Base-by-base conservation (phyloP, 2,113 vertebrate genomes). In the Ceratotherium simum region DNA sequence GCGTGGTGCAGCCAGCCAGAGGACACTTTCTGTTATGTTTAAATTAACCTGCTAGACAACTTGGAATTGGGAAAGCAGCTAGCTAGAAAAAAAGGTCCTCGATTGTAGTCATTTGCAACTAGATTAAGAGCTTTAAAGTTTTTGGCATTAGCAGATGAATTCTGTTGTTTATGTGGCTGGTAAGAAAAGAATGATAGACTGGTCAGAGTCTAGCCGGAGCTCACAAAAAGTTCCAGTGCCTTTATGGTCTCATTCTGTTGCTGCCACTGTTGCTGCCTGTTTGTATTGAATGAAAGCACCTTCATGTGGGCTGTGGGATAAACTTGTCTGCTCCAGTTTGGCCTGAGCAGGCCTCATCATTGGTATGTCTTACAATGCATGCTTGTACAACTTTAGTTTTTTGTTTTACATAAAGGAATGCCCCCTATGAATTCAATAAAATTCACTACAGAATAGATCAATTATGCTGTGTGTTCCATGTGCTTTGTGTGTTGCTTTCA, bases 391-490 rank as follows among this genome's bases (percentile, higher is more conserved):
- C 56, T 86, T 87, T 21, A 11, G 51, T 7, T 88, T 89, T 93
- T 76, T 60, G n/a, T 76, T 92, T 89, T 39, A 33, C 69, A 29
- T 87, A 72, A 73, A 91, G 62, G 65, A 93, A 65, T 79, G n/a
- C 2, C 3, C 33, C 12, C 36, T 93, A 88, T 89, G 85, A 75
- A 91, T 48, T 91, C 92, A 98, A 97, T 98, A 98, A 98, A 98
- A 88, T 76, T 96, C 54, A 76, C 13, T 69, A 79, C 62, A 79
- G 60, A 92, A 86, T 95, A 91, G 96, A 96, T 82, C 39, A 56
- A 76, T 92, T 97, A 97, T 97, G 97, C 97, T 98, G 95, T 98
- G 98, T 98, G 97, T 98, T 97, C 51, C 36, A 85, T 14, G 67
- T 97, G 96, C 97, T 96, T 98, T 95, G 93, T 98, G 51, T 95